Percentiles rank a stretch among this genome's conserved stretches.
These are phyloP conservation scores for Lichenostomus cassidix DNA, from an alignment of 2,113 vertebrate genomes.

Conservation along the genomic window DNA sequence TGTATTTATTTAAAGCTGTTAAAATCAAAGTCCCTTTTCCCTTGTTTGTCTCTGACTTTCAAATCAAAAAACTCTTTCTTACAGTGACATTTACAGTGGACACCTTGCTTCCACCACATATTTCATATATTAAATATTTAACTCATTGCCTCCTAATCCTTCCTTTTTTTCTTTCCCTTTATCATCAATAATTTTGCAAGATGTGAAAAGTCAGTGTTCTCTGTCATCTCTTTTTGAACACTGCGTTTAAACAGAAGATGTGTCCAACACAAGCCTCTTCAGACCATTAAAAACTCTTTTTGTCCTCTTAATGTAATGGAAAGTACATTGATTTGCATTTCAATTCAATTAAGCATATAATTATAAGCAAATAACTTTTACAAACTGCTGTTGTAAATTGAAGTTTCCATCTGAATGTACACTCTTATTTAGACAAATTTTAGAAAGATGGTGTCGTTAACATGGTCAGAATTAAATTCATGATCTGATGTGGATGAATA, in stretches of 20 bases:
- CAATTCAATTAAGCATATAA: background rate
- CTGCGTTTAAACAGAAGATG: background rate
- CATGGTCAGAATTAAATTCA: background rate
- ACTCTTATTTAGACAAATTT: background rate
- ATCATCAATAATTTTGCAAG: background rate
- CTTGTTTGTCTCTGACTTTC: background rate
- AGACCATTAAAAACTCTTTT: background rate
- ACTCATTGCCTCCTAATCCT: background rate
- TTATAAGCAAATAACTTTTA: background rate
- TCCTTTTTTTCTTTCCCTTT: background rate
- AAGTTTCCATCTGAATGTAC: background rate
- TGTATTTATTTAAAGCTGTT: background rate
- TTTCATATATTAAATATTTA: background rate
- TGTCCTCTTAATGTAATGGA: background rate
- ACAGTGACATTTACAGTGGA: background rate
- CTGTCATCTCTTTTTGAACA: background rate
- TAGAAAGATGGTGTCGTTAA: background rate
- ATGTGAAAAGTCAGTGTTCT: background rate
- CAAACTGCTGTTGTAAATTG: background rate
- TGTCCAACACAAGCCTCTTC: background rate
- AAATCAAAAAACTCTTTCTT: background rate
- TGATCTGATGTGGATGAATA: background rate
- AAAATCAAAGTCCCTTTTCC: background rate
- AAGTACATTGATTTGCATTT: conserved; percentile 1
- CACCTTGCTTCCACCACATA: background rate